These are phyloP conservation scores for Drosophila sproati DNA, from an alignment of 1,140 invertebrate genomes.

Conservation along the genomic window DNA sequence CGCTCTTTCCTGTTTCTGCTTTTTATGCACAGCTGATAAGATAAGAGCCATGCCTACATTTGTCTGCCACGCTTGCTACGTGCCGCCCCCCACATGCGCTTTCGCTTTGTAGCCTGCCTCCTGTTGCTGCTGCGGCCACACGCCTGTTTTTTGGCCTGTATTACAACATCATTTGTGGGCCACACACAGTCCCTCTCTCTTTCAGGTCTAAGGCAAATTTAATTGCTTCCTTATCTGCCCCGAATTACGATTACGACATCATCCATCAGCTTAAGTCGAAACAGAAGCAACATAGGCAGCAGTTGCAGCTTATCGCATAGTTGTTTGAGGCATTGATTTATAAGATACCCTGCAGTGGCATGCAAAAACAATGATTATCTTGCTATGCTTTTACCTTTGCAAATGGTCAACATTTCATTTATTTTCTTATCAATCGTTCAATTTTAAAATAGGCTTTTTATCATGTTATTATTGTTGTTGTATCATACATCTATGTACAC, in stretches of 20 bases:
- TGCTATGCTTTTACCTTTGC: background rate
- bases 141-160: background rate
- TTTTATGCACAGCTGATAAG: constrained; percentile 57
- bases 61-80: constrained; percentile 44
- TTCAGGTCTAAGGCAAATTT: background rate
- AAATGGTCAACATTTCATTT: background rate
- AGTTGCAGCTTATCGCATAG: constrained; percentile 8
- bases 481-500: background rate
- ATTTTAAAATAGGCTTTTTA: background rate
- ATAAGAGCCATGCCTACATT: constrained; percentile 40
- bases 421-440: background rate
- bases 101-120: constrained; percentile 22
- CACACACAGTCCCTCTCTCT: background rate
- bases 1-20: constrained; percentile 32
- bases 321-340: constrained; percentile 11
- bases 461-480: background rate
- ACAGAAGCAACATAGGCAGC: background rate
- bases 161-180: background rate
- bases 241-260: constrained; percentile 30
- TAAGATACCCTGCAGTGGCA: constrained; percentile 1
- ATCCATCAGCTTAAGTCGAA: constrained; percentile 9
- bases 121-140: constrained; percentile 6
- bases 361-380: background rate
- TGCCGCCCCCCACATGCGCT: constrained; percentile 65
- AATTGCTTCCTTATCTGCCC: constrained; percentile 25